These are phyloP conservation scores for Elysia chlorotica DNA, from an alignment of 1,140 invertebrate species.

Conservation along the genomic window DNA sequence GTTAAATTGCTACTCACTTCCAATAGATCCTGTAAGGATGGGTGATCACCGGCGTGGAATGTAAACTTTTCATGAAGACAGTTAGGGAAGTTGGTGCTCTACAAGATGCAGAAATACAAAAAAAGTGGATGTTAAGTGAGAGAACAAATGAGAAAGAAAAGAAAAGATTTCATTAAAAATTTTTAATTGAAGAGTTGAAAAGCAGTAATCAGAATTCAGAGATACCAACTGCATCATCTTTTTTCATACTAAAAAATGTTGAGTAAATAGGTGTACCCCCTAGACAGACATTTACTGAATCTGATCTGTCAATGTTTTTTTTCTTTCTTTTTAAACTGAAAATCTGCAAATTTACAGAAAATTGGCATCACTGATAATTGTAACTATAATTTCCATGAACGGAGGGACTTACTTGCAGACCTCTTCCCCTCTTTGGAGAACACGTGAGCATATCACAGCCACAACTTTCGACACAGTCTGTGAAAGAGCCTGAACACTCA, in stretches of 20 bases:
- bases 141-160: no score
- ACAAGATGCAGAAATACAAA: no score
- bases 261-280: no score
- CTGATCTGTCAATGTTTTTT: no score
- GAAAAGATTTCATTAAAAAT: no score
- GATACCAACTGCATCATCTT: no score
- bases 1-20: constrained; percentile 5
- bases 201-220: no score
- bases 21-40: constrained; percentile 18
- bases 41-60: constrained; percentile 22
- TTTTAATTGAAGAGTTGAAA: no score
- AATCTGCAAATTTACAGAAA: background rate
- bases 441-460: constrained; percentile 18
- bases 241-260: no score
- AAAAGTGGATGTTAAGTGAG: no score
- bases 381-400: background rate
- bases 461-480: constrained; percentile 26
- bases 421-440: background rate
- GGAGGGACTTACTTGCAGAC: constrained; percentile 4
- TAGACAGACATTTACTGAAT: no score
- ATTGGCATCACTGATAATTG: background rate
- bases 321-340: background rate
- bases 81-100: no score
- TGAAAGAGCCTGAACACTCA: constrained; percentile 24
- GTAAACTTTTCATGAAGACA: constrained; percentile 9